Evolutionary conservation across 2,888 invertebrate genomes (phyloP), one percentile per base, ranked within the genome.

Genomic region (Slavum lentiscoides): DNA sequence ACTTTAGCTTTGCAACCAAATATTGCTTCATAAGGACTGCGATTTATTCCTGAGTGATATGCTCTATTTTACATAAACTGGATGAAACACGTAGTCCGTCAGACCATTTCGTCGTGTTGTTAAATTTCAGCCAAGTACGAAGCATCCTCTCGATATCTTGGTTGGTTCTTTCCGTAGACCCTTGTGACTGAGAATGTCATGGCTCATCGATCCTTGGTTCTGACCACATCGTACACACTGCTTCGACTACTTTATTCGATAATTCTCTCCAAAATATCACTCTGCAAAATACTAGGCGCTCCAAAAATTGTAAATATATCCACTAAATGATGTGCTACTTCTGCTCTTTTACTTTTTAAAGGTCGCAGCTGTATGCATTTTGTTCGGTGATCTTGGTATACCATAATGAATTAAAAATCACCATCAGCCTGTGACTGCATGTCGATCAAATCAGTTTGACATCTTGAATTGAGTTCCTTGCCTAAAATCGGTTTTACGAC

Each of bases 21-120:
- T 53, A 70, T 70, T 11, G 86, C 86, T 84, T 86, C 84, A 83
- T 85, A 86, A 53, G 86, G 86, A 73, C 83, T 84, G 84, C 85
- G 68, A 87, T 87, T 62, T 85, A 43, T 43, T 43, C 43, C 86
- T 69, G 84, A 43, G 83, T 87, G 86, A 83, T 84, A 83, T 23
- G 85, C 85, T 84, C 84, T 83, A 82, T 87, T 87, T 85, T 87
- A 87, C 85, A 85, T 86, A 75, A 86, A 84, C 83, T 87, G 87
- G 30, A 87, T 84, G 83, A 86, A 87, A 61, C 83, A n/a, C n/a
- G 74, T 77, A 87, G 83, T 15, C 87, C 87, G 83, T 86, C 85
- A 19, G 85, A 85, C 87, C 87, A 87, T 80, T 86, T 85, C 55
- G 68, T 85, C 13, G 84, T 84, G 23, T 85, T 83, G 73, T 86